Base-by-base conservation (phyloP, 2,113 vertebrate species). In the Zosterops japonicus region DNA sequence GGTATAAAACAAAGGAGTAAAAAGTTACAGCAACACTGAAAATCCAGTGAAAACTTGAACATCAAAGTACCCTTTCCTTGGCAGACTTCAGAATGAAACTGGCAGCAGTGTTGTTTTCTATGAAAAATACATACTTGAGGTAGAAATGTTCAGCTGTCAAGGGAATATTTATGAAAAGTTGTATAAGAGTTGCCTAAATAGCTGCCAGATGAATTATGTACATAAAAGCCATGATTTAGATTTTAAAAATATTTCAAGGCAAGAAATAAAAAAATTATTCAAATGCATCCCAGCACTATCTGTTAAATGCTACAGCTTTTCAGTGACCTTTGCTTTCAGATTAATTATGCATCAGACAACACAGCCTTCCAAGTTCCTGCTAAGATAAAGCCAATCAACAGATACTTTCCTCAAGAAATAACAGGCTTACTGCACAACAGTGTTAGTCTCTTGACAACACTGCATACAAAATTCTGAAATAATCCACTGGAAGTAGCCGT, bases 291-390 rank as follows among this genome's bases (percentile, higher is more conserved):
- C 36, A 71, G 44, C 11, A 35, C 42, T 75, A 46, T 23, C 56
- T 63, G 8, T 24, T 78, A 71, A 67, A 84, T 60, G 52, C 36
- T 78, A 64, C 79, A 84, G 56, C 39, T 78, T 81, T 84, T 23
- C 83, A 82, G 42, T 57, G 82, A 85, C 61, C 77, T 91, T 95
- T 92, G 41, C 49, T 71, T 95, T 83, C 41, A 71, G 36, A 33
- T 82, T 85, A 91, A 87, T 87, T 95, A 60, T 39, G 23, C 35
- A 29, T 79, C 59, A 65, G 46, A 61, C 17, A 91, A 72, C 12
- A 74, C 3, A 50, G 31, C 25, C 29, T 61, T 89, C 41, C 67
- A 61, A 57, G 46, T n/a, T 89, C 47, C 61, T 79, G 25, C 57
- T 79, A 65, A 83, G 61, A 56, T 33, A 76, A 77, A 87, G 52